Evolutionary conservation across 2,888 invertebrate genomes (phyloP).

Genomic region (Hirudinaria manillensis): DNA sequence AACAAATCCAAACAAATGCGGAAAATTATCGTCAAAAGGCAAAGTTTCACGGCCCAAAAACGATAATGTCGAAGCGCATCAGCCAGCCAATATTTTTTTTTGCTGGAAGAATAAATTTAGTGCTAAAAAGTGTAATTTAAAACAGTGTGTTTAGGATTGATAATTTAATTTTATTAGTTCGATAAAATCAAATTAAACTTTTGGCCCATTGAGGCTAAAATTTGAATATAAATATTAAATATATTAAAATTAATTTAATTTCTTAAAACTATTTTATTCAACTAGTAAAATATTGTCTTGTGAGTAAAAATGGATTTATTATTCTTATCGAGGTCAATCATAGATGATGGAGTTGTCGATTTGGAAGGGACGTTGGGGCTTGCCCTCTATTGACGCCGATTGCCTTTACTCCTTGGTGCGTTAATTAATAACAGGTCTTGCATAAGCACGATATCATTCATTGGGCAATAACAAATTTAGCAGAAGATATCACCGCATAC

Average conservation of each 20-base stretch:
- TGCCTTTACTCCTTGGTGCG: slow-evolving; percentile 73
- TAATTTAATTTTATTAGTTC: too few species aligned
- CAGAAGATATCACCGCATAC: too few species aligned
- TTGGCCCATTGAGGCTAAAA: background rate
- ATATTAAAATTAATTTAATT: slow-evolving; percentile 7
- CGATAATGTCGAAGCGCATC: slow-evolving; percentile 5
- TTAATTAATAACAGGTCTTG: too few species aligned
- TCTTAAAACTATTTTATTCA: background rate
- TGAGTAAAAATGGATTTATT: background rate
- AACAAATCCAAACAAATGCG: background rate
- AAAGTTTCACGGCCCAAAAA: slow-evolving; percentile 10
- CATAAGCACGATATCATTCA: too few species aligned
- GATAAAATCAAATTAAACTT: too few species aligned
- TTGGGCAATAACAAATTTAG: too few species aligned
- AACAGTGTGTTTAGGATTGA: too few species aligned
- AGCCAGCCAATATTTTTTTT: too few species aligned
- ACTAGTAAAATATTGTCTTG: background rate
- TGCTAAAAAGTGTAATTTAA: too few species aligned
- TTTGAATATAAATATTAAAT: background rate
- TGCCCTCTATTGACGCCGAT: slow-evolving; percentile 76
- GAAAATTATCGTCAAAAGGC: slow-evolving; percentile 9
- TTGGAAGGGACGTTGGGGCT: slow-evolving; percentile 80
- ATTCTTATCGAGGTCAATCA: background rate
- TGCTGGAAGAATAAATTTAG: too few species aligned
- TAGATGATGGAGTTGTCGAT: slow-evolving; percentile 60